Percentiles rank a stretch among this genome's conserved stretches.
These are phyloP conservation scores for Globodera rostochiensis DNA, from an alignment of 1,140 invertebrate species.

Conservation along the genomic window DNA sequence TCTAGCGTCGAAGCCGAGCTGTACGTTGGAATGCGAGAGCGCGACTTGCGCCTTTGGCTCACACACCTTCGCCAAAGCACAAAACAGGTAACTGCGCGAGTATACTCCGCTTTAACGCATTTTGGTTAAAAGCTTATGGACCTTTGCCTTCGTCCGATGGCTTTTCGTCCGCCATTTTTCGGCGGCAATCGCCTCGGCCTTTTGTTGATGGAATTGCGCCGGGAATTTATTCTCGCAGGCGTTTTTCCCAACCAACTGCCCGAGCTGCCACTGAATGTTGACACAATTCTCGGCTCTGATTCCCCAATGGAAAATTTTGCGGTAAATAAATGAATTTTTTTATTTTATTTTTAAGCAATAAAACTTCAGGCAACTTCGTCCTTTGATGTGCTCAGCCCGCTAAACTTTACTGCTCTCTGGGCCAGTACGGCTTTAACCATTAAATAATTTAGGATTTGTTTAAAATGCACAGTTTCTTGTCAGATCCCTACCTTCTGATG, in stretches of 20 bases:
- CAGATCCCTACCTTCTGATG: slow-evolving; percentile 52
- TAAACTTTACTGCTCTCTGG: slow-evolving; percentile 56
- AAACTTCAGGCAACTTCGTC: slow-evolving; percentile 26
- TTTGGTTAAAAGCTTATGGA: slow-evolving; percentile 51
- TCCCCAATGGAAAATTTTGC: slow-evolving; percentile 61
- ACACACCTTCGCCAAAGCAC: slow-evolving; percentile 46
- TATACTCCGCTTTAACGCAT: slow-evolving; percentile 2
- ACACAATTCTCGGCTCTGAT: slow-evolving; percentile 60
- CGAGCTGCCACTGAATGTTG: slow-evolving; percentile 53
- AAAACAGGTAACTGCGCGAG: slow-evolving; percentile 44
- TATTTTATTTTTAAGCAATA: background rate
- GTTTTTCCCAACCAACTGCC: slow-evolving; percentile 61
- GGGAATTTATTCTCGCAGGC: slow-evolving; percentile 63
- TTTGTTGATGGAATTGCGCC: slow-evolving; percentile 61
- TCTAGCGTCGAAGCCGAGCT: slow-evolving; percentile 59
- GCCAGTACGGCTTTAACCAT: slow-evolving; percentile 50
- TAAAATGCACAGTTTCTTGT: slow-evolving; percentile 6
- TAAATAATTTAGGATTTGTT: too few species aligned
- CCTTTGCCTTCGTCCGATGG: slow-evolving; percentile 55
- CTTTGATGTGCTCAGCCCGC: slow-evolving; percentile 53
- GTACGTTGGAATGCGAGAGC: slow-evolving; percentile 60
- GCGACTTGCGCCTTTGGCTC: slow-evolving; percentile 56
- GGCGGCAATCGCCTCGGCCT: slow-evolving; percentile 62
- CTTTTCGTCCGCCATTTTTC: slow-evolving; percentile 61
- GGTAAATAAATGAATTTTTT: background rate